Percentiles rank a stretch among this genome's conserved stretches.
Evolutionary conservation across 2,113 vertebrate genomes (phyloP).

Genomic region (Eretmochelys imbricata): DNA sequence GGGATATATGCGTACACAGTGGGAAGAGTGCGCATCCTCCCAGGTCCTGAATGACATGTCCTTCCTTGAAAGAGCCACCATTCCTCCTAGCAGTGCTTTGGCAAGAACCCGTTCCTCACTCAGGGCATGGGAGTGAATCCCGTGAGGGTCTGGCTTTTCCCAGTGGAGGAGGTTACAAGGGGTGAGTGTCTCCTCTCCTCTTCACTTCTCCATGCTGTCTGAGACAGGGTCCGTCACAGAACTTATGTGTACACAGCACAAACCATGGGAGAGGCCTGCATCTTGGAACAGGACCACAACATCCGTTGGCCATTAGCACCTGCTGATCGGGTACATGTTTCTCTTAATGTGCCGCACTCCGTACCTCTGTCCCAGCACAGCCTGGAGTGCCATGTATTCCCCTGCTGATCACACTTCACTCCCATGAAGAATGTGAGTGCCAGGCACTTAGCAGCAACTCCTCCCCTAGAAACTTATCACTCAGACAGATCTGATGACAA

Average conservation of each 20-base stretch:
- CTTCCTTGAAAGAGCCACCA: neutral
- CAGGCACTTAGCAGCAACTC: slow-evolving; percentile 19
- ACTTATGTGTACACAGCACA: neutral
- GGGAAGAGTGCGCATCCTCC: neutral
- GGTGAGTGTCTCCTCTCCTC: neutral
- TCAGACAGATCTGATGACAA: slow-evolving; percentile 2
- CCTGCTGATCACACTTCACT: neutral
- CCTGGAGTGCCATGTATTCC: neutral
- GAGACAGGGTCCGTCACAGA: neutral
- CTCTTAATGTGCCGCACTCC: neutral
- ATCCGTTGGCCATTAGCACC: neutral
- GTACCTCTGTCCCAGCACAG: neutral
- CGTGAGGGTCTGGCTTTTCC: neutral
- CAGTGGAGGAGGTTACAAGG: neutral
- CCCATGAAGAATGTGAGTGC: slow-evolving; percentile 1
- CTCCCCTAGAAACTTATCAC: neutral
- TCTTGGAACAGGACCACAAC: neutral
- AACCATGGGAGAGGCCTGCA: neutral
- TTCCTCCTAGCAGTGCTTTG: neutral
- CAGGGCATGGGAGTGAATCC: neutral
- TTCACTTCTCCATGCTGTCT: neutral
- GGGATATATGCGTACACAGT: neutral
- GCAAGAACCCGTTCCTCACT: neutral
- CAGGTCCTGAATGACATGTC: neutral
- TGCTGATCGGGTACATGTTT: neutral